These are phyloP conservation scores for Drymonia ruficornis DNA, from an alignment of 2,888 invertebrate species.

Conservation along the genomic window DNA sequence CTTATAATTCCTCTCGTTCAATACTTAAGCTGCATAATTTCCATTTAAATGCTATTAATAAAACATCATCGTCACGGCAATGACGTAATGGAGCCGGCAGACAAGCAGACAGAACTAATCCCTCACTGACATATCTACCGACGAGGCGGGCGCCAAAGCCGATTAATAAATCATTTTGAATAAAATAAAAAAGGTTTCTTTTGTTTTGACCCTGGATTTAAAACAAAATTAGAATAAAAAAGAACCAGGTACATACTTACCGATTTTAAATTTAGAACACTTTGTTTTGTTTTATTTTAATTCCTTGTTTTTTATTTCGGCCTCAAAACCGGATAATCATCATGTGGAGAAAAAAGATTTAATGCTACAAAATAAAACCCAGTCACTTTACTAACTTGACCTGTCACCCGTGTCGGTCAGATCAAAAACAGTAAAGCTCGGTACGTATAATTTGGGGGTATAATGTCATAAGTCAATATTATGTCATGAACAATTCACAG, in stretches of 20 bases:
- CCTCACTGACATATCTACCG: constrained; percentile 52
- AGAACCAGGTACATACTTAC: no score
- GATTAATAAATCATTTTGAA: constrained; percentile 59
- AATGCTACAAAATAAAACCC: no score
- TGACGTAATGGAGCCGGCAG: constrained; percentile 51
- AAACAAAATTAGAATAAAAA: not conserved
- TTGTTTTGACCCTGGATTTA: not conserved
- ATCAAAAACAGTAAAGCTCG: not conserved
- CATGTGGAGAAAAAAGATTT: no score
- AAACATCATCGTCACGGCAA: constrained; percentile 32
- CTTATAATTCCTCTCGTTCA: not conserved
- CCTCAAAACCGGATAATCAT: no score
- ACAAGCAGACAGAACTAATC: constrained; percentile 49
- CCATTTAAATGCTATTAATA: constrained; percentile 34
- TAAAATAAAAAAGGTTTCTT: constrained; percentile 10
- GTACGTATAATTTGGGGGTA: not conserved
- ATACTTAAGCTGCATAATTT: not conserved
- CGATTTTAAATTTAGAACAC: not conserved
- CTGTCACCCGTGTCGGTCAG: no score
- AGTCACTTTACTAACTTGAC: no score
- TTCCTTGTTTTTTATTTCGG: no score
- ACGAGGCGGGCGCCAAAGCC: constrained; percentile 41
- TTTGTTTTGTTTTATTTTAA: no score
- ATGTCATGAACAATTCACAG: constrained; percentile 37
- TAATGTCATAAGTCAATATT: constrained; percentile 47